These are phyloP conservation scores for Sebastes glaucus DNA, from an alignment of 2,797 vertebrate genomes.

Conservation along the genomic window DNA sequence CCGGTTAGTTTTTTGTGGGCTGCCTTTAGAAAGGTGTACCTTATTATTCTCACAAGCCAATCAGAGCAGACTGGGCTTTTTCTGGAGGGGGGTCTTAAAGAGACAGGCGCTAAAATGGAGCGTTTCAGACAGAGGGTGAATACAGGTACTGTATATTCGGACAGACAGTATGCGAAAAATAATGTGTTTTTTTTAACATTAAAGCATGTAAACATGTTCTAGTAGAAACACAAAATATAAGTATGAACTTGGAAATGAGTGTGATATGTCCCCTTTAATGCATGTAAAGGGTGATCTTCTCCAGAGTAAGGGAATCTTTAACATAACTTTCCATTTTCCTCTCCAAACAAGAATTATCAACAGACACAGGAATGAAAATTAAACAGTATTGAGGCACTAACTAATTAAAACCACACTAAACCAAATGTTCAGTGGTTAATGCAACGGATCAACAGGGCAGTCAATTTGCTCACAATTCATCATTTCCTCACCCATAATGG, in stretches of 20 bases:
- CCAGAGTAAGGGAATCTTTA: not conserved
- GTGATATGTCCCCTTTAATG: no score
- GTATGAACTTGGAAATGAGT: not conserved
- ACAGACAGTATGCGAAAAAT: not conserved
- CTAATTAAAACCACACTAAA: not conserved
- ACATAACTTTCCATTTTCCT: not conserved
- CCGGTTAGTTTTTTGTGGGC: no score
- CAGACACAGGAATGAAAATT: not conserved
- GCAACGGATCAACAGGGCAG: not conserved
- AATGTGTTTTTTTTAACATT: no score
- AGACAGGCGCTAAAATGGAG: no score
- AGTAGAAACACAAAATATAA: not conserved
- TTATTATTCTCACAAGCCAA: no score
- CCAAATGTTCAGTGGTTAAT: not conserved
- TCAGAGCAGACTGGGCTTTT: no score
- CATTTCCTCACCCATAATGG: constrained; percentile 26
- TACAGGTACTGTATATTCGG: not conserved
- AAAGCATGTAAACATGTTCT: not conserved
- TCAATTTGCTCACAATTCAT: constrained; percentile 17
- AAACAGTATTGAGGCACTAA: not conserved
- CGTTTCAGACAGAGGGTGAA: not conserved
- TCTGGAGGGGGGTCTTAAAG: no score
- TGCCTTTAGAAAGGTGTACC: no score
- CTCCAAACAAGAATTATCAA: not conserved
- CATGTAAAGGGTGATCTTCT: not conserved